Conservation (phyloP, 2,888 invertebrate species). For the Priocnemis perturbator region DNA sequence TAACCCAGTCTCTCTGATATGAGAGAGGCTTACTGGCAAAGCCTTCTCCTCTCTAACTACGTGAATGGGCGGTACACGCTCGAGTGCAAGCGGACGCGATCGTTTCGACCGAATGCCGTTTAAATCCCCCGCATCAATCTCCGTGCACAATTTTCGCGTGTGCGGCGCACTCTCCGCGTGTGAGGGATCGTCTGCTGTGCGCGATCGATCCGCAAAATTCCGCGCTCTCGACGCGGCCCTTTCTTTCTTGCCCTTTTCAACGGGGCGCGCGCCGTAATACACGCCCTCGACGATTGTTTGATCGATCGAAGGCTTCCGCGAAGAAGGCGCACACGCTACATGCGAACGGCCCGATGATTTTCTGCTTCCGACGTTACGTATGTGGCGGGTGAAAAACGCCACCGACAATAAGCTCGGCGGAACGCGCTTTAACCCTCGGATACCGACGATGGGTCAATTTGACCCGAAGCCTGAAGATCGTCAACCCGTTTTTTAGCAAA, state of each 20-base stretch:
- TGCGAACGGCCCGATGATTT: slow-evolving; percentile 33
- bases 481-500: too few relatives aligned
- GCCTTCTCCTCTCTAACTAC: not conserved
- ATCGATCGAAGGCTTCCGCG: slow-evolving; percentile 29
- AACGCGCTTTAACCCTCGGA: too few relatives aligned
- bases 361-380: slow-evolving; percentile 15
- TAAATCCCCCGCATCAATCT: slow-evolving; percentile 27
- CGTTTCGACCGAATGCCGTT: slow-evolving; percentile 25
- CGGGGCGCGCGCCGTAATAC: too few relatives aligned
- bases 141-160: not conserved
- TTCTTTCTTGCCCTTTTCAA: too few relatives aligned
- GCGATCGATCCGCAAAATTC: too few relatives aligned
- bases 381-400: too few relatives aligned
- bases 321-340: not conserved
- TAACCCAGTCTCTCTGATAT: slow-evolving; percentile 18
- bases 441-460: too few relatives aligned
- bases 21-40: slow-evolving; percentile 8
- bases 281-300: slow-evolving; percentile 26
- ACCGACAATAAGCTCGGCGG: too few relatives aligned
- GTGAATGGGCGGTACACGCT: slow-evolving; percentile 25
- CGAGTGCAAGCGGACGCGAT: slow-evolving; percentile 27
- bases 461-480: too few relatives aligned
- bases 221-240: too few relatives aligned
- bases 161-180: too few relatives aligned
- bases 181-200: too few relatives aligned